Evolutionary conservation across 2,888 invertebrate species (phyloP).

Genomic region (Drosophila kambysellisi): DNA sequence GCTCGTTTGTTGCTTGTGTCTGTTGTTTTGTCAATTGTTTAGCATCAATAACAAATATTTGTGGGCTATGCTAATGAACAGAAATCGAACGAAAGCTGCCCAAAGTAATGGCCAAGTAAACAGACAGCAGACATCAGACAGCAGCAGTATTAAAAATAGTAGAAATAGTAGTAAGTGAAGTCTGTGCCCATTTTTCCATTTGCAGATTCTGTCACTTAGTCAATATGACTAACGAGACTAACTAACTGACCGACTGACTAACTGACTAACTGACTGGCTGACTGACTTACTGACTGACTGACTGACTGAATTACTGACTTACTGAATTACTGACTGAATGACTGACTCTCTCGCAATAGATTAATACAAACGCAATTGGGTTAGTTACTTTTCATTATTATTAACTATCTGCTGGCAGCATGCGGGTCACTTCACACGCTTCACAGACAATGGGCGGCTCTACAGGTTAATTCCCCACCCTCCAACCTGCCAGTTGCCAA

Average conservation of each 20-base stretch:
- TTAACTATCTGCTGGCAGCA: conserved; percentile 25
- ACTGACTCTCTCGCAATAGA: conserved; percentile 7
- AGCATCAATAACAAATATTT: conserved; percentile 74
- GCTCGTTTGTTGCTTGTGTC: conserved; percentile 45
- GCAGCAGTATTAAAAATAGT: not conserved
- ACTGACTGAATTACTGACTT: conserved; percentile 33
- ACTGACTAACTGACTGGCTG: not conserved
- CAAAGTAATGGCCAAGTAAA: conserved; percentile 14
- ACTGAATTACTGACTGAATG: conserved; percentile 21
- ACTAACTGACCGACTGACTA: not conserved
- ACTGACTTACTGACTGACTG: conserved; percentile 32
- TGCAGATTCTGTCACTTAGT: conserved; percentile 11
- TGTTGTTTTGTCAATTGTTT: conserved; percentile 58
- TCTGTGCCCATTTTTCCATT: not conserved
- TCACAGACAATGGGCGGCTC: conserved; percentile 45
- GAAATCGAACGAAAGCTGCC: conserved; percentile 55
- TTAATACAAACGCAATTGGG: not conserved
- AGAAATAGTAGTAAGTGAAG: not conserved
- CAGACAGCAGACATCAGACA: not conserved
- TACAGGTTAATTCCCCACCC: conserved; percentile 2
- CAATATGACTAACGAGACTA: conserved; percentile 2
- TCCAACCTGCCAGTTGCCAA: not conserved
- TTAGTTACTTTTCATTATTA: conserved; percentile 4
- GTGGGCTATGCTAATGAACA: conserved; percentile 69
- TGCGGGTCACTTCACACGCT: conserved; percentile 70